Evolutionary conservation across 2,113 vertebrate species (phyloP), one percentile per base, ranked within the genome.

Genomic region (Podilymbus podiceps): DNA sequence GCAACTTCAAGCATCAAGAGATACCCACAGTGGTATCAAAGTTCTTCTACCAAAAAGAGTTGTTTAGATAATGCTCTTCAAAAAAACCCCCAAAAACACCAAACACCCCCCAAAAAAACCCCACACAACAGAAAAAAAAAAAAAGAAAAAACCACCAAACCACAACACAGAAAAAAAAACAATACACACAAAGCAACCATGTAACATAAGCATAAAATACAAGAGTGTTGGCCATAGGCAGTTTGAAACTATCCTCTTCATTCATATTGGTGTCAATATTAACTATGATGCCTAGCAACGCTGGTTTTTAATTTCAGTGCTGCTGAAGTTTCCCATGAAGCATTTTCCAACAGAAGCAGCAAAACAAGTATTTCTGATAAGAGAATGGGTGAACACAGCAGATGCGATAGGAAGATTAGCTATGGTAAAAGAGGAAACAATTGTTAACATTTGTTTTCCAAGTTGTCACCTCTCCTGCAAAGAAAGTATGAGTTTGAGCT

Each of bases 281-380:
- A 38, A 47, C 42, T 49, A 7, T 5, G 0, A 50, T 11, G 22
- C 24, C 40, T 21, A 55, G 7, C 30, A 55, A 75, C 0, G 0
- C 7, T 1, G 0, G 27, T 28, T 85, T n/a, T 33, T 44, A 44
- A 59, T 59, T 66, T 73, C 47, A 67, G 56, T 30, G 23, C 13
- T 59, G 50, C 8, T 85, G 24, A 78, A 82, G 71, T 78, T 53
- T 47, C 58, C 24, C 27, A n/a, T 20, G 15, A 40, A 82, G n/a
- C 20, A 69, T 28, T 46, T 82, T 53, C 60, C 31, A 68, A n/a
- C 8, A 38, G 12, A 82, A 73, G 27, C 28, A 68, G 11, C 23
- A 55, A 47, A 73, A 46, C 23, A 76, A 62, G 23, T 22, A 47
- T 25, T 85, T 73, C 53, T 49, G 49, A 17, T 28, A 72, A 53